Base-by-base conservation (phyloP, 2,797 vertebrate species). In the Streptopelia turtur region DNA sequence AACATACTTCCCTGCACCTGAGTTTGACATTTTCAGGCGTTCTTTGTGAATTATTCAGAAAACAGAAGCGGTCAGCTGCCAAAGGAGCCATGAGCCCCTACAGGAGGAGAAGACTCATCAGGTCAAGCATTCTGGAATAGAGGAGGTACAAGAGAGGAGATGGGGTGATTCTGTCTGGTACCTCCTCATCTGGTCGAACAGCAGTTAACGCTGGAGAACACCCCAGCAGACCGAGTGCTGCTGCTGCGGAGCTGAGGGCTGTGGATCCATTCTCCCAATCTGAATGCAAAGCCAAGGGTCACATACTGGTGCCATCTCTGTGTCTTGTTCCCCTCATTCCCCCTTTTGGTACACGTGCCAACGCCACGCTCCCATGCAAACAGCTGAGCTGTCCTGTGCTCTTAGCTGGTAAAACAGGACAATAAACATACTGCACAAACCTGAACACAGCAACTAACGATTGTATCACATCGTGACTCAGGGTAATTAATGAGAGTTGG, bases 401-500 rank as follows among this genome's bases (percentile, higher is more conserved):
- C 28, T 45, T 18, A 14, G 53, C 2, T 43, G 70, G 17, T 5
- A 6, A 35, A 77, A 65, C 31, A 86, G 14, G 86, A 55, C 35
- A 28, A 55, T 23, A 63, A 76, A 59, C 1, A 13, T 11, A 8
- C 39, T 59, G 61, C 74, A 55, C 13, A 35, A 33, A 12, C n/a
- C 14, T 28, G 74, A 86, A 75, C 17, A 33, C 66, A 55, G 83
- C 77, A 53, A 72, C 64, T 74, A 66, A 79, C 5, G 27, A 87
- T 70, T 7, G 0, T 9, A 70, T 35, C 94, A 27, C 55, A 47
- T 55, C n/a, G 18, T 5, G 45, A 27, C 89, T 22, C 30, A 4
- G 17, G 61, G 86, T 84, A 93, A 65, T 85, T 96, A 77, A 95
- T 64, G 70, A 85, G 39, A 81, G 70, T 47, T 87, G 93, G 74